Base-by-base conservation (phyloP, 2,888 invertebrate species). In the Cephus spinipes region DNA sequence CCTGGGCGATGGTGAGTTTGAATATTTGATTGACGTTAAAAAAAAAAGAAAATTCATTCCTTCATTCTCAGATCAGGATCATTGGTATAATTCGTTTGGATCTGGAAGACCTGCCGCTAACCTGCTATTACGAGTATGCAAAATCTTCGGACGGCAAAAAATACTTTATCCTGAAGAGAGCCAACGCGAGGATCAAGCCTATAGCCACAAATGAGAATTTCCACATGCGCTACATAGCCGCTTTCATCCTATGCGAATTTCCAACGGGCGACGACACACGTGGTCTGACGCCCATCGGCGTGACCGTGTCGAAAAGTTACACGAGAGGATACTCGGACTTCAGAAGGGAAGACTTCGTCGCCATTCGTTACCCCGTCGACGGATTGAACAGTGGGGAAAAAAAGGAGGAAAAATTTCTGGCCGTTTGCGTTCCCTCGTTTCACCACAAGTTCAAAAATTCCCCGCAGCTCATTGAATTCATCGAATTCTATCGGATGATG, bases 401-500 rank as follows among this genome's bases (percentile, higher is more conserved):
- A 11, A 4, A 68, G 4, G 23, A 36, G 4, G 34, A 68, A 9
- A 32, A 75, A 74, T 80, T 83, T 78, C 80, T 93, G 73, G 88
- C 93, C 31, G 86, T 92, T 77, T 92, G 92, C 81, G 89, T 92
- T 11, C 91, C 92, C 23, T 92, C 93, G 1, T 77, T 93, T 34
- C 93, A 93, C 82, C 89, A 90, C 73, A 85, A 89, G 73, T 93
- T 92, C 84, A 89, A 90, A 75, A 87, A 92, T 76, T 92, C 89
- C 0, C 81, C 92, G 33, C 91, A 92, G 35, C 81, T 93, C 31
- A 91, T 92, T 1, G 93, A 93, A 81, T 93, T 93, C 79, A 88
- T 93, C 55, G 93, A 93, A 82, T 90, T 92, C 83, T 92, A 93
- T 81, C 89, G 91, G 0, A 83, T 92, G 77, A 89, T 92, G 82